Base-by-base conservation (phyloP, 2,888 invertebrate genomes). In the Xanthia togata region DNA sequence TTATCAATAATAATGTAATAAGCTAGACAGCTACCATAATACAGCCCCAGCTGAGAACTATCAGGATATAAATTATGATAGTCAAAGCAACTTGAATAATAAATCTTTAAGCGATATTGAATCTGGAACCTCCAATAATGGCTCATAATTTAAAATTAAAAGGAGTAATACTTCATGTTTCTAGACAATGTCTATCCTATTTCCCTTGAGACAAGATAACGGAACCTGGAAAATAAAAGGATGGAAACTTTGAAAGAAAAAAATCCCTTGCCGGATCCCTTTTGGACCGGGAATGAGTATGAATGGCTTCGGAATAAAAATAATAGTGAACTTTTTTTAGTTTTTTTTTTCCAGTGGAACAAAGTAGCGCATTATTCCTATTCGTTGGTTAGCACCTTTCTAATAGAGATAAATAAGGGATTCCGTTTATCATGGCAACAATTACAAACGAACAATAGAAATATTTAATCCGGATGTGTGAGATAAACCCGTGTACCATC, bases 21-120 rank as follows among this genome's bases (percentile, higher is more conserved):
- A 62, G 14, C 72, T 69, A 14, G 65, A 72, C 26, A 65, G 70
- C 70, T 73, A 65, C 41, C 41, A 62, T 77, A 70, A 75, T 65
- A 71, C 23, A 67, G 60, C 23, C 38, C 38, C 50, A 64, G 63
- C 60, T 76, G 75, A 71, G 62, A 74, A 70, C 74, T 73, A 76
- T 57, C 67, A 57, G 68, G 68, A 83, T 86, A 83, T 85, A 83
- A 83, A 85, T 85, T 67, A 73, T 65, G 70, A 71, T 81, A 82
- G 74, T 78, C 76, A 79, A 83, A 81, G 76, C 55, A 74, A 73
- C 76, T 76, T 81, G 70, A 73, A 79, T 79, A 81, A 82, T 84
- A 81, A 84, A 89, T 84, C 78, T 55, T 83, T 80, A 79, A 76
- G 76, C 76, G 81, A 82, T 87, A 89, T 89, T 89, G 78, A 82